Base-by-base conservation (phyloP, 2,888 invertebrate genomes). In the Trichopria drosophilae region DNA sequence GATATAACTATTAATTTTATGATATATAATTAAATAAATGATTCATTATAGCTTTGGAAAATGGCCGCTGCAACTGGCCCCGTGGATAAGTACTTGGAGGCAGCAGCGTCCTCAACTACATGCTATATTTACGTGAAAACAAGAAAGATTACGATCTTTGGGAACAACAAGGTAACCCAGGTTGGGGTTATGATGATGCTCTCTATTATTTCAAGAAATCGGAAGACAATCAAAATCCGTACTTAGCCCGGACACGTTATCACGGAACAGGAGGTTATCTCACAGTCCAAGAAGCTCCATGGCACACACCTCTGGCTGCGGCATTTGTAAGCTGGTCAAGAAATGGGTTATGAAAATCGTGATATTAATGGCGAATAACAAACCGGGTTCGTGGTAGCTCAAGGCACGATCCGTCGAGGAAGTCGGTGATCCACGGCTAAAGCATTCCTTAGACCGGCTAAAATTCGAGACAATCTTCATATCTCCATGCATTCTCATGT, bases 61-160 rank as follows among this genome's bases (percentile, higher is more conserved):
- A 85, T 24, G 85, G 86, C 6, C 82, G 92, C 22, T 93, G 92
- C 73, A 93, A 92, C 75, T 93, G 92, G 93, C 92, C 92, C 0
- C 80, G 96, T 15, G 94, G 95, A 1, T 93, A 93, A 74, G 92
- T 93, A 0, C 80, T 95, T 2, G 95, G 95, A 0, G 95, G 95
- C 0, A 88, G 88, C 10, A 89, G 89, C 24, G 91, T 93, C 0
- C 79, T 94, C 1, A 95, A 95, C 75, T 92, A 91, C 74, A 94
- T 95, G 94, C 77, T 93, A 0, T 95, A 95, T 67, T 77, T 93
- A 3, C 80, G 94, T 47, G 96, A 95, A 0, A 93, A 95, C 71
- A 87, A 84, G 61, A 84, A 82, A 59, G 96, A 96, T 72, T 96
- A 94, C 74, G 92, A 96, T 69, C 78, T 79, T 1, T 96, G 96